Base-by-base conservation (phyloP, 2,888 invertebrate species). In the Spilarctia lutea region DNA sequence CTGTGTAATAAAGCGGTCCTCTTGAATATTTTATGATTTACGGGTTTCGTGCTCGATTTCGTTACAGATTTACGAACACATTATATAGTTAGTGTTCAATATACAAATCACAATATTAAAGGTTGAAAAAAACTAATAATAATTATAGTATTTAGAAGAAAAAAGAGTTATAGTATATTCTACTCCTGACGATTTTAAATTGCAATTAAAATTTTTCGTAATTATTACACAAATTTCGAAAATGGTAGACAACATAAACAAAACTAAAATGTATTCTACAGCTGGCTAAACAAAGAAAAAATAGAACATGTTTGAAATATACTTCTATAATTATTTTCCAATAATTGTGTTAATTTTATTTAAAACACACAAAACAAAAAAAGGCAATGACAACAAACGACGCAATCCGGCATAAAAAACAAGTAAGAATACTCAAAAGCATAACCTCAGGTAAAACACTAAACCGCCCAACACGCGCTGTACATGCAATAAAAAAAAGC, bases 1-100 rank as follows among this genome's bases (percentile, higher is more conserved):
- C 79, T 84, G 74, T 74, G 78, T 78, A 82, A 85, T 81, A 78
- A 82, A 78, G 74, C 56, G 77, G 68, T 76, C 76, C 75, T 70
- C 77, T 81, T 85, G 71, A 83, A 75, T 80, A 35, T 75, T 83
- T 75, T 76, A 85, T 82, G 68, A 78, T 76, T 39, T 33, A 63
- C 71, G 48, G 65, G 69, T 67, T 78, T 76, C 39, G 48, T 74
- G 39, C 71, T 69, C 27, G 42, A 71, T 68, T 75, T 78, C 35
- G 66, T 73, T 66, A 69, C 33, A 74, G 39, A 48, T 16, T 18
- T 42, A 33, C 30, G 33, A 39, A 45, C 65, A 35, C 27, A 16
- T 39, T 33, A 18, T 65, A 13, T 13, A 27, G n/a, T 27, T 56
- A 60, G 4, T 16, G 3, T 27, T 16, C 27, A n/a, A 60, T 60